Base-by-base conservation (phyloP, 2,888 invertebrate genomes). In the Pristionchus fissidentatus region DNA sequence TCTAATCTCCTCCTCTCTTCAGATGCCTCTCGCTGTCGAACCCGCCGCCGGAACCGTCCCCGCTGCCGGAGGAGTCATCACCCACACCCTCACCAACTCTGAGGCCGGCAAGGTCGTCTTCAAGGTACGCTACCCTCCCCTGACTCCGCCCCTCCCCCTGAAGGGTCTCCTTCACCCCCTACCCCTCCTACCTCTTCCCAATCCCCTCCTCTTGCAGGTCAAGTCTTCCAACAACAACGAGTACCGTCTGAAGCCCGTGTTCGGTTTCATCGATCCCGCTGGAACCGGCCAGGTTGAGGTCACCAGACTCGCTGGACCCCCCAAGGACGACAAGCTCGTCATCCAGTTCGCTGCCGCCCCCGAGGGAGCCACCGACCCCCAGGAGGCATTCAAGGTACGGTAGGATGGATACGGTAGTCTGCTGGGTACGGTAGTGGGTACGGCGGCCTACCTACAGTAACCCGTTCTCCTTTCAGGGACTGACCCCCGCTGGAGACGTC, bases 141-240 rank as follows among this genome's bases (percentile, higher is more conserved):
- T n/a, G n/a, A n/a, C n/a, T n/a, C n/a, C n/a, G n/a, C n/a, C n/a
- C n/a, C 66, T 38, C 1, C 70, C 70, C 29, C 57, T 10, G n/a
- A n/a, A n/a, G n/a, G n/a, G n/a, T n/a, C n/a, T n/a, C n/a, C n/a
- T n/a, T n/a, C n/a, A n/a, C n/a, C n/a, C n/a, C n/a, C n/a, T n/a
- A n/a, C n/a, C n/a, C n/a, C n/a, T n/a, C n/a, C n/a, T n/a, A 10
- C 57, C 57, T 26, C 62, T 62, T 35, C 70, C 41, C 8, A 19
- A 55, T 41, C 38, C 43, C 22, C 29, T 13, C 7, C 7, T 49
- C 4, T 22, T 62, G n/a, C 62, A 81, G 80, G 80, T 81, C 29
- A 81, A 81, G 62, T 81, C 80, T 15, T 62, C 80, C n/a, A 81
- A 81, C 80, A 81, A 81, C 80, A 81, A 41, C 62, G 80, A 81